Percentiles rank a stretch among this genome's conserved stretches.
Conservation (phyloP, 2,797 vertebrate species). For the Sebastes hopkinsi region DNA sequence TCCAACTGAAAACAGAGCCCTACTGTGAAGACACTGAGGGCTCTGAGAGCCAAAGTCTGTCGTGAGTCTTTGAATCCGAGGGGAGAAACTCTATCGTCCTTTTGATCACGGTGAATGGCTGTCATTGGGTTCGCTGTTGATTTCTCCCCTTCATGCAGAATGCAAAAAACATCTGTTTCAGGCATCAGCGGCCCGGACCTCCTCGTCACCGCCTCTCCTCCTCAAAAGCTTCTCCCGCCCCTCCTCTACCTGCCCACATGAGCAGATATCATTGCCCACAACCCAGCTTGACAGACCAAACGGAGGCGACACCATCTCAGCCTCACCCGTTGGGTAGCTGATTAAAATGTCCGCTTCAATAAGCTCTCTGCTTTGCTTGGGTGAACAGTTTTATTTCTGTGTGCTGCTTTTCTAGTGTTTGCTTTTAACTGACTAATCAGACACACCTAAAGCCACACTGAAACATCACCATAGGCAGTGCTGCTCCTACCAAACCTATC, state of each 20-base stretch:
- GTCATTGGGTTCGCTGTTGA: constrained; percentile 52
- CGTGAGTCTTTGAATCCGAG: constrained; percentile 23
- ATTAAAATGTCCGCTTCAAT: constrained; percentile 73
- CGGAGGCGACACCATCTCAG: constrained; percentile 56
- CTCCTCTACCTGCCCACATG: constrained; percentile 27
- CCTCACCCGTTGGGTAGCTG: constrained; percentile 66
- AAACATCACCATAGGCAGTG: constrained; percentile 17
- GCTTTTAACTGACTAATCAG: constrained; percentile 54
- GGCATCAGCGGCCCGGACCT: constrained; percentile 27
- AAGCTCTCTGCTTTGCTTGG: constrained; percentile 50
- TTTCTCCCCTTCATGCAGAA: constrained; percentile 60
- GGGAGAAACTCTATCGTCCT: constrained; percentile 34
- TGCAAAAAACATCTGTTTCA: constrained; percentile 61
- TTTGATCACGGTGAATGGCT: constrained; percentile 65
- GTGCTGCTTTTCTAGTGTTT: constrained; percentile 45
- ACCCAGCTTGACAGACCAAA: constrained; percentile 53
- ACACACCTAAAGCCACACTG: constrained; percentile 35
- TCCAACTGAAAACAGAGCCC: constrained; percentile 37
- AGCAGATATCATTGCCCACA: constrained; percentile 34
- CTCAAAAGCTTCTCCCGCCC: constrained; percentile 26
- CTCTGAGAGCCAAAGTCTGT: constrained; percentile 40
- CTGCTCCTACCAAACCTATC: constrained; percentile 6
- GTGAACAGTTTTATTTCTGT: constrained; percentile 60
- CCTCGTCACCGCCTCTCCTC: constrained; percentile 44
- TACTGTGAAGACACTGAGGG: constrained; percentile 21